These are phyloP conservation scores for Sarotherodon lohbergeri DNA, from an alignment of 2,113 vertebrate genomes.

Conservation along the genomic window DNA sequence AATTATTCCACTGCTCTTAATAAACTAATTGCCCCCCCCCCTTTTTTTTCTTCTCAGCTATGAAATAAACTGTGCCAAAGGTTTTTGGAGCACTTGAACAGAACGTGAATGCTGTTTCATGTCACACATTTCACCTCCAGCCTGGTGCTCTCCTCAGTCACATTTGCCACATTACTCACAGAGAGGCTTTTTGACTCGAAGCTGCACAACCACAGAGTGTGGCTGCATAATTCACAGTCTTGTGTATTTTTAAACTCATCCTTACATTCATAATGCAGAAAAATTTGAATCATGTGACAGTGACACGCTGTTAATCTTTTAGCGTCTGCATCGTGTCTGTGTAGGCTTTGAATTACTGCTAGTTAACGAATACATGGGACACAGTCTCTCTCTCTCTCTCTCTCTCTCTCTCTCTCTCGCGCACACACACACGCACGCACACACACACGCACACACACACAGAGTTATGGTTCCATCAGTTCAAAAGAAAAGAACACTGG, in stretches of 20 bases:
- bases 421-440: neutral
- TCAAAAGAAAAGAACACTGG: neutral
- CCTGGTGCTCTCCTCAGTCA: neutral
- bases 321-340: constrained; percentile 14
- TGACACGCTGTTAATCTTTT: constrained; percentile 57
- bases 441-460: neutral
- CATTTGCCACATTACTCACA: neutral
- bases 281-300: constrained; percentile 54
- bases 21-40: no score
- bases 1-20: no score
- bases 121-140: neutral
- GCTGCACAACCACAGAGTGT: neutral
- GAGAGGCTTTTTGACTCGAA: neutral
- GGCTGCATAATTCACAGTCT: constrained; percentile 59
- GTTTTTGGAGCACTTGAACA: neutral
- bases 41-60: neutral
- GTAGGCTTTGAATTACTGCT: constrained; percentile 37
- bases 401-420: no score
- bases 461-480: neutral
- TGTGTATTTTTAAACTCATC: constrained; percentile 66
- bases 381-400: neutral
- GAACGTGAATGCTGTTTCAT: neutral
- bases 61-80: neutral
- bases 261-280: constrained; percentile 63
- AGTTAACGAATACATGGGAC: constrained; percentile 23